Evolutionary conservation across 2,797 vertebrate species (phyloP), one percentile per base, ranked within the genome.

Genomic region (Fistularia tabacaria): DNA sequence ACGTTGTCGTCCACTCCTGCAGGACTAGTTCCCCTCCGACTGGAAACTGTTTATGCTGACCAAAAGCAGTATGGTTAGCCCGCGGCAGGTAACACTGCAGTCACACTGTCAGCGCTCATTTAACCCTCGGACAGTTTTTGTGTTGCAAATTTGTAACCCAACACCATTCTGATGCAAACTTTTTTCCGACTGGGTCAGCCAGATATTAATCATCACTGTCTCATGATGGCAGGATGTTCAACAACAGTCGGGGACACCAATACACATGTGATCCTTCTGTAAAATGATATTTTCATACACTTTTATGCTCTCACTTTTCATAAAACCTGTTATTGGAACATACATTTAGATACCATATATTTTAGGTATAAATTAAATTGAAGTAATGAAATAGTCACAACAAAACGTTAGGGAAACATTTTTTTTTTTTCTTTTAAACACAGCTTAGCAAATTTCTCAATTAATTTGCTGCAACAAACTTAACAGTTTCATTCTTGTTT

Each of bases 111-210:
- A 80, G 71, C 55, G 52, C 60, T 59, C 67, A 39, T 56, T 45
- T 55, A 45, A 47, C 51, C 44, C 58, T 37, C 38, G 55, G 57
- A 8, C 44, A 10, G 11, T 11, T 65, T 88, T 89, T 89, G 85
- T 74, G 74, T 89, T 82, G 86, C 85, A 87, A 88, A 89, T 87
- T 52, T 44, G 69, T 66, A 73, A 71, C 61, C 59, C 39, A 59
- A 54, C 60, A 59, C 72, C 67, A 60, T 55, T 71, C 59, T 11
- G 9, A 82, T 80, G 80, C 79, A 79, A 79, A 83, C 51, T 59
- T 51, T 73, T 79, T 83, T 80, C 69, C 66, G 36, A 66, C 25
- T 14, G 44, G n/a, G 66, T 58, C 69, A 62, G 62, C 52, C 59
- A 25, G 25, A 25, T 25, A 25, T 25, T 25, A 25, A 25, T 25